Conservation (phyloP, 1,140 invertebrate species). For the Steinernema khuongi region DNA sequence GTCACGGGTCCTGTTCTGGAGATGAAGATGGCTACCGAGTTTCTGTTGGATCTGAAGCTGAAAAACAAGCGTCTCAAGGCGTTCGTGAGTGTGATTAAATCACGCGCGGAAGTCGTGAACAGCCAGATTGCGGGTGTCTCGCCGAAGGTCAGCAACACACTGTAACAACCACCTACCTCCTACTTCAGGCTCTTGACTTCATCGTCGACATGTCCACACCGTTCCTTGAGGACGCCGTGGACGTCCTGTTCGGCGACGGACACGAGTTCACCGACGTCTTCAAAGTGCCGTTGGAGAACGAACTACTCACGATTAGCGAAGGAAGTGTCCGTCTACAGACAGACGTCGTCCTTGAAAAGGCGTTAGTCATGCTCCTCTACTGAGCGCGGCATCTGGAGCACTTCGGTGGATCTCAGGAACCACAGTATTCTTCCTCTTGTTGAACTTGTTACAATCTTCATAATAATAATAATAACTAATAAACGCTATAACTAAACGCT, state of each 20-base stretch:
- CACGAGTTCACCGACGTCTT: not conserved
- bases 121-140: conserved; percentile 38
- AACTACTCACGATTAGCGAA: not conserved
- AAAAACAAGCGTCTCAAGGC: conserved; percentile 38
- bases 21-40: conserved; percentile 38
- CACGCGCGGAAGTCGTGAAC: conserved; percentile 41
- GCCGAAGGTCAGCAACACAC: conserved; percentile 41
- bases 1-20: conserved; percentile 27
- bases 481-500: too few relatives aligned
- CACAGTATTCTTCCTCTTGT: too few relatives aligned
- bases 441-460: too few relatives aligned
- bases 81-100: conserved; percentile 44
- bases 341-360: not conserved
- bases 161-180: not conserved
- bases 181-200: conserved; percentile 49
- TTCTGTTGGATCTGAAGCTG: conserved; percentile 43
- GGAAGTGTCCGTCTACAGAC: not conserved
- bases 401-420: too few relatives aligned
- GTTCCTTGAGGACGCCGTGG: conserved; percentile 48
- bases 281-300: not conserved
- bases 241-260: conserved; percentile 39
- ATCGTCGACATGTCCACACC: conserved; percentile 45
- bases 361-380: not conserved
- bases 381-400: too few relatives aligned
- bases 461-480: too few relatives aligned